Evolutionary conservation across 2,113 vertebrate genomes (phyloP).

Genomic region (Myotis lucifugus): DNA sequence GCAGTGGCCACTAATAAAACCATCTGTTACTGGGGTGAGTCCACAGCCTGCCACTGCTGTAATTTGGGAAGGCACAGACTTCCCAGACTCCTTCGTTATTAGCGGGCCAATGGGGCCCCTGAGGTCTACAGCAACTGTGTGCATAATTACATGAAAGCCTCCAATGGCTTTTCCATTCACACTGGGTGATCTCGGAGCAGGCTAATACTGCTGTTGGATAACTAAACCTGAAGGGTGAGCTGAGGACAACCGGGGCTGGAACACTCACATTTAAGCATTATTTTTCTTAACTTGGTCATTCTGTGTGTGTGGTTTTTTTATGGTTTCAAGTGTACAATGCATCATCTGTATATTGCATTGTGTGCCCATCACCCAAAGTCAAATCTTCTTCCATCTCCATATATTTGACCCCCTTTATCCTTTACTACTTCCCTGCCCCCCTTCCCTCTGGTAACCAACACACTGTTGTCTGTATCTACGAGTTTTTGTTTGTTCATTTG

Average conservation of each 20-base stretch:
- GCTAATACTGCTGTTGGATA: slow-evolving; percentile 10
- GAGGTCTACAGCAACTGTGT: slow-evolving; percentile 54
- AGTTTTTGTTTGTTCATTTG: neutral
- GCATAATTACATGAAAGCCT: slow-evolving; percentile 42
- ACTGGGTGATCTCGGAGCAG: neutral
- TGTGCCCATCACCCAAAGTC: neutral
- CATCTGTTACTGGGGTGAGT: slow-evolving; percentile 63
- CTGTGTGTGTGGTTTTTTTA: too few species aligned
- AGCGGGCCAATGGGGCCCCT: slow-evolving; percentile 11
- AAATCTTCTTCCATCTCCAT: neutral
- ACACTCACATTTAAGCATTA: neutral
- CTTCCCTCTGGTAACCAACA: neutral
- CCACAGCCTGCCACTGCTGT: neutral
- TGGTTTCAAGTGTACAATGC: neutral
- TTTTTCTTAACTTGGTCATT: neutral
- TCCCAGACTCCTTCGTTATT: slow-evolving; percentile 38
- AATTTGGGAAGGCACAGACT: slow-evolving; percentile 53
- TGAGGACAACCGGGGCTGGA: slow-evolving; percentile 34
- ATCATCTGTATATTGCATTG: neutral
- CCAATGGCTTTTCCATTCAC: slow-evolving; percentile 56
- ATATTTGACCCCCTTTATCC: neutral
- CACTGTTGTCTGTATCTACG: neutral
- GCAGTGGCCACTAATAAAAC: slow-evolving; percentile 65
- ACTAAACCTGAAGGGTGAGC: slow-evolving; percentile 38
- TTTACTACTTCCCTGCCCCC: neutral